These are phyloP conservation scores for Sisyra nigra DNA, from an alignment of 2,888 invertebrate genomes.

Conservation along the genomic window DNA sequence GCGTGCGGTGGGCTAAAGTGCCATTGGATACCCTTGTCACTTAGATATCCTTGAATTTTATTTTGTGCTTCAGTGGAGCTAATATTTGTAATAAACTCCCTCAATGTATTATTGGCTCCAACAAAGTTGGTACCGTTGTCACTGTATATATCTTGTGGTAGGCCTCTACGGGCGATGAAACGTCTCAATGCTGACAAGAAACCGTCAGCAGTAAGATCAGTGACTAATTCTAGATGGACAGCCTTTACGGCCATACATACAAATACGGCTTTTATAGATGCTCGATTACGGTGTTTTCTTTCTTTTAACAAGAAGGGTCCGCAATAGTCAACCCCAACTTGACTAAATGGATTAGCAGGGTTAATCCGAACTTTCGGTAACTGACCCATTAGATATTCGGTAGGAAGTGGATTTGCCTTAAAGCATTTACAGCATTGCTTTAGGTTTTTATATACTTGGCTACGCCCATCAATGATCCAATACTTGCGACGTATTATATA, in stretches of 20 bases:
- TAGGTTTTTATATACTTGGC: slow-evolving; percentile 6
- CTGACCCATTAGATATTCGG: slow-evolving; percentile 15
- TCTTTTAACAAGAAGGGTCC: slow-evolving; percentile 14
- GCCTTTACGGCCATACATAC: slow-evolving; percentile 14
- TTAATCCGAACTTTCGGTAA: slow-evolving; percentile 13
- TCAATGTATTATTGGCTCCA: not conserved
- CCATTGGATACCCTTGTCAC: not conserved
- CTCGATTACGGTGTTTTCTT: slow-evolving; percentile 10
- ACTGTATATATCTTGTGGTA: slow-evolving; percentile 5
- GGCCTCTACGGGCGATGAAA: slow-evolving; percentile 10
- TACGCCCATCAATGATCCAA: slow-evolving; percentile 11
- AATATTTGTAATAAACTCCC: not conserved
- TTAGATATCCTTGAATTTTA: not conserved
- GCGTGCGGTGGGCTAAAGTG: not conserved
- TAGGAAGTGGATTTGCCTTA: slow-evolving; percentile 10
- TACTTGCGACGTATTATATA: slow-evolving; percentile 8
- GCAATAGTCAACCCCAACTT: slow-evolving; percentile 13
- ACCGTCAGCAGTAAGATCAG: slow-evolving; percentile 10
- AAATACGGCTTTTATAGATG: slow-evolving; percentile 9
- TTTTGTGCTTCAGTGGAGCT: not conserved
- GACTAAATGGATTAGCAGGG: slow-evolving; percentile 11
- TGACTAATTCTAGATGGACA: slow-evolving; percentile 12
- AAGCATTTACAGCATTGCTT: slow-evolving; percentile 12
- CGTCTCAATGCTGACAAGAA: slow-evolving; percentile 9
- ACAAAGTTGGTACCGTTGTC: slow-evolving; percentile 12